phyloP scores from a whole-genome alignment of 2,797 vertebrate genomes.

The Muscicapa striata region DNA sequence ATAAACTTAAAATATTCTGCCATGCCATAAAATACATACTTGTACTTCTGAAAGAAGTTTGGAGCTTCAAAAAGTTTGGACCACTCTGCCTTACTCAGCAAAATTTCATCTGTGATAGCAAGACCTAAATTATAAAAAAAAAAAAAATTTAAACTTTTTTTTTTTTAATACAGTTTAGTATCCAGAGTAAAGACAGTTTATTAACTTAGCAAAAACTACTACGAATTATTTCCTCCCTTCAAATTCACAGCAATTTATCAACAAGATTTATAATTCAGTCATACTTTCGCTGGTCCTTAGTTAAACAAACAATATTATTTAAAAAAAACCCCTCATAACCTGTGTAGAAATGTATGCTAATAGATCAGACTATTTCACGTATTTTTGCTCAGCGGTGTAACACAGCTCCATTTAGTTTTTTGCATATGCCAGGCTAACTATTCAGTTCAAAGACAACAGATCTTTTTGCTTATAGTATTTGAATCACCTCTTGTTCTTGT shows the following conservation, averaged over 20 bases:
- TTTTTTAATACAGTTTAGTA: conserved; percentile 7
- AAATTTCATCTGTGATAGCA: conserved; percentile 90
- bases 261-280: not conserved
- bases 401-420: not conserved
- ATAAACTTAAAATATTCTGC: conserved; percentile 72
- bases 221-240: not conserved
- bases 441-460: not conserved
- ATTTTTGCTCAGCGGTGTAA: not conserved
- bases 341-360: not conserved
- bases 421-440: not conserved
- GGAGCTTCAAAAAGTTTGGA: conserved; percentile 93
- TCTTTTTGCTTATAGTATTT: not conserved
- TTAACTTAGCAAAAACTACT: not conserved
- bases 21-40: conserved; percentile 92
- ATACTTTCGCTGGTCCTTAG: not conserved
- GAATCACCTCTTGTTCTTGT: not conserved
- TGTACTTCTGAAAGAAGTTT: conserved; percentile 96
- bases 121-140: conserved; percentile 84
- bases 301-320: not conserved
- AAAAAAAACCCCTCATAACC: not conserved
- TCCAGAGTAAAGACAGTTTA: conserved; percentile 7
- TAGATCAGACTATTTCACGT: not conserved
- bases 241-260: not conserved
- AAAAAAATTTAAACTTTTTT: conserved; percentile 66
- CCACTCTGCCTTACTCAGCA: conserved; percentile 91